Evolutionary conservation across 1,140 invertebrate species (phyloP).

Genomic region (Drosophila lowei): DNA sequence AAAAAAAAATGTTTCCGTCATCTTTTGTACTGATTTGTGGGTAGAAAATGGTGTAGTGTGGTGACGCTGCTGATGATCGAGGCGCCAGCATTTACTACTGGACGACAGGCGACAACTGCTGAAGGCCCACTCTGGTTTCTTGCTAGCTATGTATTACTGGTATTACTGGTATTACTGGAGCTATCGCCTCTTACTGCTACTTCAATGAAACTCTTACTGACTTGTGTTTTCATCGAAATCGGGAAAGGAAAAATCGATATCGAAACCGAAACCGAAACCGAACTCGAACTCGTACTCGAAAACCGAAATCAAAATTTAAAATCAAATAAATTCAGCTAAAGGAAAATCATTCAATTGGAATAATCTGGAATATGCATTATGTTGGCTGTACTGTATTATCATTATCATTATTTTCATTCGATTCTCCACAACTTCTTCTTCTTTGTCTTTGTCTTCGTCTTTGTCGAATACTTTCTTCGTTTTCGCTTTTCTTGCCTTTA

Average conservation of each 20-base stretch:
- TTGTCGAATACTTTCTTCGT: slow-evolving; percentile 15
- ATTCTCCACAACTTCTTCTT: slow-evolving; percentile 10
- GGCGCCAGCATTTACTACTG: too few species aligned
- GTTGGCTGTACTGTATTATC: slow-evolving; percentile 46
- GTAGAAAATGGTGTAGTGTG: too few species aligned
- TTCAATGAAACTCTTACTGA: too few species aligned
- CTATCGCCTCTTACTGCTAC: too few species aligned
- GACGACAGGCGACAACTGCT: too few species aligned
- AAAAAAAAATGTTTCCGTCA: neutral
- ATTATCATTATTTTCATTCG: slow-evolving; percentile 49
- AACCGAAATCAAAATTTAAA: slow-evolving; percentile 3
- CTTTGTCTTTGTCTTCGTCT: slow-evolving; percentile 18
- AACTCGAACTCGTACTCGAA: neutral
- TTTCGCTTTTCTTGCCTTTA: slow-evolving; percentile 49
- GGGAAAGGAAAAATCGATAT: too few species aligned
- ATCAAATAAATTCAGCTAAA: slow-evolving; percentile 7
- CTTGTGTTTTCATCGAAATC: too few species aligned
- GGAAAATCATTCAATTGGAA: slow-evolving; percentile 22
- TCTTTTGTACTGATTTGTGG: slow-evolving; percentile 12
- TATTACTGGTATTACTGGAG: too few species aligned
- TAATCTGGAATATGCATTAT: slow-evolving; percentile 50
- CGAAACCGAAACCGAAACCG: too few species aligned
- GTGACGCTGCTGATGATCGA: too few species aligned
- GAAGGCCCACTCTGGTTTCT: too few species aligned
- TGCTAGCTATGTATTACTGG: too few species aligned